These are phyloP conservation scores for Lasiurus cinereus DNA, from an alignment of 2,113 vertebrate species.

Conservation along the genomic window DNA sequence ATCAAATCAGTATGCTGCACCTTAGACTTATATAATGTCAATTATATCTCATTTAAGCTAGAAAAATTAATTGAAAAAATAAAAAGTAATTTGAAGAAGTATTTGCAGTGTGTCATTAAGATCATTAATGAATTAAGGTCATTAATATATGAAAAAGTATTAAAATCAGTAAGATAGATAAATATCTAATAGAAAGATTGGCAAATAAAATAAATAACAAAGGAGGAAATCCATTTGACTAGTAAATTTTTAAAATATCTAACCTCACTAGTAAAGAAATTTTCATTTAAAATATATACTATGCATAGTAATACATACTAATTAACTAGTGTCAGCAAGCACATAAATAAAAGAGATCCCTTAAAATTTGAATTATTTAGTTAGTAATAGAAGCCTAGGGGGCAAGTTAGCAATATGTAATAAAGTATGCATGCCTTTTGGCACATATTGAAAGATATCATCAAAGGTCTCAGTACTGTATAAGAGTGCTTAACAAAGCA, in stretches of 20 bases:
- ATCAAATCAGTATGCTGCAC: background rate
- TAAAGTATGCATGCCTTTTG: background rate
- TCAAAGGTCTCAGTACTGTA: background rate
- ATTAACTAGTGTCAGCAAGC: background rate
- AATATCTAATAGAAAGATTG: background rate
- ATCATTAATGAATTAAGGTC: background rate
- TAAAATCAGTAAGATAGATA: background rate
- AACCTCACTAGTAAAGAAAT: background rate
- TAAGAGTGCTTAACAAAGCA: constrained; percentile 1
- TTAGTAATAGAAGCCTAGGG: background rate
- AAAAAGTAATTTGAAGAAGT: constrained; percentile 4
- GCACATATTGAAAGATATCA: background rate
- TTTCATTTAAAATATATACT: background rate
- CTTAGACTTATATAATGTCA: background rate
- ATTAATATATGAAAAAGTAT: background rate
- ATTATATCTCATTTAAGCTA: background rate
- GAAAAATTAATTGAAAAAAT: background rate
- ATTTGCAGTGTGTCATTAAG: background rate
- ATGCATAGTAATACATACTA: background rate
- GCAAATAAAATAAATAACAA: background rate
- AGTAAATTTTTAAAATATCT: background rate
- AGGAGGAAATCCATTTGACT: background rate
- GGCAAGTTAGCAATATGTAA: background rate
- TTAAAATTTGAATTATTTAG: constrained; percentile 1
- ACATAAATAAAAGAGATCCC: background rate